phyloP scores from a whole-genome alignment of 1,140 invertebrate species.

The Lasioglossum baleicum region DNA sequence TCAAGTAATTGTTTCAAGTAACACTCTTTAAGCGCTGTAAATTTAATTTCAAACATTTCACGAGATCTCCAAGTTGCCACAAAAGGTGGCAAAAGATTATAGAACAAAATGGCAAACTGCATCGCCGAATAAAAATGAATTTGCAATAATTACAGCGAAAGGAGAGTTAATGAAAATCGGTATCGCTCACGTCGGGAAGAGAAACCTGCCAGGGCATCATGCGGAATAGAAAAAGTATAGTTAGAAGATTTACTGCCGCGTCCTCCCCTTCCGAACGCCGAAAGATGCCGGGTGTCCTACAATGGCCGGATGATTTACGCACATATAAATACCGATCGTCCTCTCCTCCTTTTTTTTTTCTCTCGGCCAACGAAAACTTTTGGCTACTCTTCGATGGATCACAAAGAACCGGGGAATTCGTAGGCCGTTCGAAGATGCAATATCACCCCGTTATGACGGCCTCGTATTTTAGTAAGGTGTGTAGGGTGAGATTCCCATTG shows the following conservation, averaged over 20 bases:
- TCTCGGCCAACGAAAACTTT: conserved; percentile 23
- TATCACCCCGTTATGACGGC: conserved; percentile 76
- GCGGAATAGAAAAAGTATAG: conserved; percentile 15
- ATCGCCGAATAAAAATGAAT: too few relatives aligned
- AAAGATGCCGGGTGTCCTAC: conserved; percentile 33
- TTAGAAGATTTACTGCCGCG: conserved; percentile 47
- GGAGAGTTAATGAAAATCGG: background rate
- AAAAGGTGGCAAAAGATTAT: too few relatives aligned
- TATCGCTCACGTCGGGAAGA: background rate
- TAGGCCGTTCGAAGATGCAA: conserved; percentile 72
- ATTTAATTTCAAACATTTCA: too few relatives aligned
- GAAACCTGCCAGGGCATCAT: background rate
- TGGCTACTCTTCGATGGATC: conserved; percentile 49
- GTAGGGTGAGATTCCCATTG: conserved; percentile 59
- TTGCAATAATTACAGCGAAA: too few relatives aligned
- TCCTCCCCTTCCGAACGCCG: conserved; percentile 11
- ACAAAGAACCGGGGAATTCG: conserved; percentile 56
- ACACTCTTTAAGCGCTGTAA: too few relatives aligned
- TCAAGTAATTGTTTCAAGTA: too few relatives aligned
- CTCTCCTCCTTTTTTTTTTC: conserved; percentile 7
- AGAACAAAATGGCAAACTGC: too few relatives aligned
- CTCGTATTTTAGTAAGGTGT: conserved; percentile 75
- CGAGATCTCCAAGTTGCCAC: too few relatives aligned
- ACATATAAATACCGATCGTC: conserved; percentile 68
- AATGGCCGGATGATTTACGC: conserved; percentile 65